A percentile compares a stretch with the other conserved stretches of the same genome.
Conservation (phyloP, 2,797 vertebrate species). For the Microhierax caerulescens region DNA sequence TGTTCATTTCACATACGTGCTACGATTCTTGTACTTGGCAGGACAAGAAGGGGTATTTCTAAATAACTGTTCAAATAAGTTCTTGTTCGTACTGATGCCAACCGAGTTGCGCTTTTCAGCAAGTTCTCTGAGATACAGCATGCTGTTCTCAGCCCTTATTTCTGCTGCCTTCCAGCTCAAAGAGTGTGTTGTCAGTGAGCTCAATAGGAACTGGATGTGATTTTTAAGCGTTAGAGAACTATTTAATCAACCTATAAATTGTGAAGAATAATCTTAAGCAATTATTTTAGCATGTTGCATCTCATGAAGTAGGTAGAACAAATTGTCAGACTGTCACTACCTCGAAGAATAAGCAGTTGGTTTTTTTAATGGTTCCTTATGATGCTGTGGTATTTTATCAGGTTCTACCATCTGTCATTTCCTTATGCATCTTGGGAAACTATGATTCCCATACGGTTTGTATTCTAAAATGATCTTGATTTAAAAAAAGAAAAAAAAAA, state of each 20-base stretch:
- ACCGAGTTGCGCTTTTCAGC: not conserved
- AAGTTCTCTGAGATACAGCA: not conserved
- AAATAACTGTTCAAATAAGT: not conserved
- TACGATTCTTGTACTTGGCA: not conserved
- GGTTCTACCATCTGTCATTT: not conserved
- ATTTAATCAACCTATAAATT: not conserved
- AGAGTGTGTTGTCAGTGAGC: not conserved
- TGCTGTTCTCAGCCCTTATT: not conserved
- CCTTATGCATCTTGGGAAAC: not conserved
- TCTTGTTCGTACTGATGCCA: not conserved
- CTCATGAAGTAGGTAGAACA: not conserved
- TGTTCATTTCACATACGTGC: not conserved
- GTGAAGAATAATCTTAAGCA: not conserved
- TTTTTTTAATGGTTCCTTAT: not conserved
- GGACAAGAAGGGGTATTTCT: not conserved
- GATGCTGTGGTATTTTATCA: not conserved
- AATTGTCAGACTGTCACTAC: not conserved
- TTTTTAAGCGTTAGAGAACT: not conserved
- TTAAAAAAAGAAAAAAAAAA: not conserved
- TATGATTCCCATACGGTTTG: not conserved
- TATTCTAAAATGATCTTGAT: not conserved
- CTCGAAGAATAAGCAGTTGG: not conserved
- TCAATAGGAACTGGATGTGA: not conserved
- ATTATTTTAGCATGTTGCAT: not conserved
- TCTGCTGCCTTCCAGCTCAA: not conserved